phyloP scores from a whole-genome alignment of 2,888 invertebrate genomes.

The Neoascia interrupta region DNA sequence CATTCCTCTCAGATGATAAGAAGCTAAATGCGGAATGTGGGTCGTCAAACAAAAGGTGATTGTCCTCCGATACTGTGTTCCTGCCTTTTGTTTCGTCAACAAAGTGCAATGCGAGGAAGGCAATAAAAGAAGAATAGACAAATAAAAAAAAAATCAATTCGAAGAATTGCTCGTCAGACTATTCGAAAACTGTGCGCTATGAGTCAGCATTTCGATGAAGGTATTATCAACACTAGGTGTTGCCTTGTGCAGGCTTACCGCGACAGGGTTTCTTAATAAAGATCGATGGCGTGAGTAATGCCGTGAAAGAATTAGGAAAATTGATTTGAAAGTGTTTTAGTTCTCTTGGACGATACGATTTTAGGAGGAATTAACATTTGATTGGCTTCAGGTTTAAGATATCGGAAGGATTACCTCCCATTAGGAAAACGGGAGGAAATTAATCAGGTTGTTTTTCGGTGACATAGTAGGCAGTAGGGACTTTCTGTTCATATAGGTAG shows the following conservation, averaged over 20 bases:
- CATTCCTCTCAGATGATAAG: neutral
- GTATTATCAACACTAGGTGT: neutral
- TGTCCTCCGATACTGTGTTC: neutral
- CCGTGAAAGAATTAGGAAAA: neutral
- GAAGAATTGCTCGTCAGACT: neutral
- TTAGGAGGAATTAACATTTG: no score
- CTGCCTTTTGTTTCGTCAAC: neutral
- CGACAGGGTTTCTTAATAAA: slow-evolving; percentile 10
- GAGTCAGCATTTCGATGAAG: slow-evolving; percentile 16
- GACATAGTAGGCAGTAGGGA: no score
- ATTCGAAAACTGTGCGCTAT: neutral
- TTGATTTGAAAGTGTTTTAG: neutral
- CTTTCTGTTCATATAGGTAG: no score
- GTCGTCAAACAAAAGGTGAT: slow-evolving; percentile 22
- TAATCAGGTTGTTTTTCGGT: no score
- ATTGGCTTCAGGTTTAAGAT: no score
- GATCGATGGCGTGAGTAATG: slow-evolving; percentile 30
- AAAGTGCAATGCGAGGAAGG: slow-evolving; percentile 9
- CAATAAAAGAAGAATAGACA: neutral
- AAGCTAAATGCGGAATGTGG: slow-evolving; percentile 14
- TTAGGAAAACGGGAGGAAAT: no score
- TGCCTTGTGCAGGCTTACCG: neutral
- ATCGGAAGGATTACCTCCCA: no score
- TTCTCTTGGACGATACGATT: no score
- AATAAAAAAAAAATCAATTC: slow-evolving; percentile 10